Evolutionary conservation across 1,140 invertebrate species (phyloP).

Genomic region (Amphibalanus amphitrite): DNA sequence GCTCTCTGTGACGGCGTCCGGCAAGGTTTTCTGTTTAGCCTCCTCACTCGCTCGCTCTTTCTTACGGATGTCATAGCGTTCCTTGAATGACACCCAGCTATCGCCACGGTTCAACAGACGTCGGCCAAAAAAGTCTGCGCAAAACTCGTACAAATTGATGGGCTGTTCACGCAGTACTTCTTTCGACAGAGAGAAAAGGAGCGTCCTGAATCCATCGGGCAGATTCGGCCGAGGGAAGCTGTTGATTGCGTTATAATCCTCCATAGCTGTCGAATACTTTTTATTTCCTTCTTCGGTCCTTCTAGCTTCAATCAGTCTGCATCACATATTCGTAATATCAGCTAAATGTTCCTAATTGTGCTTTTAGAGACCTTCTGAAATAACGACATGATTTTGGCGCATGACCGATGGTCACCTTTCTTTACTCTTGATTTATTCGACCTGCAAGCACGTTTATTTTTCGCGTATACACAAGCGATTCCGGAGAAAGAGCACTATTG

Average conservation of each 20-base stretch:
- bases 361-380: too few relatives aligned
- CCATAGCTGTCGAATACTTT: neutral
- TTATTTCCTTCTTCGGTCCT: too few relatives aligned
- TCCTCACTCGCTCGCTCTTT: neutral
- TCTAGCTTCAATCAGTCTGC: too few relatives aligned
- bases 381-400: too few relatives aligned
- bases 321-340: too few relatives aligned
- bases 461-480: too few relatives aligned
- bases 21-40: neutral
- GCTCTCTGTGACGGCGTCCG: neutral
- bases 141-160: neutral
- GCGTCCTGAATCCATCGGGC: neutral
- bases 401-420: too few relatives aligned
- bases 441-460: too few relatives aligned
- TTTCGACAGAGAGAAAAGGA: neutral
- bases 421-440: too few relatives aligned
- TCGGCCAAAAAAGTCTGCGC: neutral
- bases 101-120: neutral
- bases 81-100: neutral
- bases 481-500: too few relatives aligned
- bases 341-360: too few relatives aligned
- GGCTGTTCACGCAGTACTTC: neutral
- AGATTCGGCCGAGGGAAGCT: neutral
- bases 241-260: neutral
- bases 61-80: neutral